phyloP scores from a whole-genome alignment of 2,888 invertebrate species.

The Drosophila fungiperda region DNA sequence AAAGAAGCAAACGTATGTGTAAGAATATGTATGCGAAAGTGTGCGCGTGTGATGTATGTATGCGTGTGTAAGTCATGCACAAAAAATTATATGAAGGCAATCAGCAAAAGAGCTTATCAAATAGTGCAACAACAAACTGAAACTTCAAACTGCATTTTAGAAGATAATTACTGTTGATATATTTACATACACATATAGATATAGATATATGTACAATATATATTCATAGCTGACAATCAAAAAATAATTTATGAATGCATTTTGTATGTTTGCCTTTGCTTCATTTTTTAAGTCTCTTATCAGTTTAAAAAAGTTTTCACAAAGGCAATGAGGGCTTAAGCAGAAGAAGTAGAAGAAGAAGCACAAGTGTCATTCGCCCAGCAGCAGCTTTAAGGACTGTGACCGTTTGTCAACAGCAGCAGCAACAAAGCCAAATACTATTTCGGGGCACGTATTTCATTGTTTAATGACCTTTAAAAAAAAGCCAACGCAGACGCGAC shows the following conservation, averaged over 20 bases:
- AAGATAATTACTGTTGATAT: conserved; percentile 12
- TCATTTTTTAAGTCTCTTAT: conserved; percentile 49
- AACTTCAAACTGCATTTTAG: conserved; percentile 46
- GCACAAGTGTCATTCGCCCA: conserved; percentile 39
- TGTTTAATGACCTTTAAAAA: conserved; percentile 82
- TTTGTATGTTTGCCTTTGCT: conserved; percentile 22
- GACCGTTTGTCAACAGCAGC: conserved; percentile 61
- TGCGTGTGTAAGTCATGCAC: conserved; percentile 31
- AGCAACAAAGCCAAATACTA: conserved; percentile 45
- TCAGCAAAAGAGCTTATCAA: conserved; percentile 63
- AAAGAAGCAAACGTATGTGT: conserved; percentile 27
- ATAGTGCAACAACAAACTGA: conserved; percentile 28
- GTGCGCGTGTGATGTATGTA: conserved; percentile 5
- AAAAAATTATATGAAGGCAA: conserved; percentile 45
- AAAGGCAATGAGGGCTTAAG: conserved; percentile 8
- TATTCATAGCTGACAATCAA: conserved; percentile 21
- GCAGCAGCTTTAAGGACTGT: conserved; percentile 67
- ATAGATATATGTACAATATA: not conserved
- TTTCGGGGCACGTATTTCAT: conserved; percentile 69
- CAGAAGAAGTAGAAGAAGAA: conserved; percentile 6
- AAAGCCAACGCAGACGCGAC: conserved; percentile 73
- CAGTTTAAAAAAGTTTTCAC: conserved; percentile 18
- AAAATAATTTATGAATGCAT: conserved; percentile 62
- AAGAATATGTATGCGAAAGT: conserved; percentile 1
- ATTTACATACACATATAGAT: not conserved